phyloP scores from a whole-genome alignment of 2,113 vertebrate genomes.

The Burhinus oedicnemus region DNA sequence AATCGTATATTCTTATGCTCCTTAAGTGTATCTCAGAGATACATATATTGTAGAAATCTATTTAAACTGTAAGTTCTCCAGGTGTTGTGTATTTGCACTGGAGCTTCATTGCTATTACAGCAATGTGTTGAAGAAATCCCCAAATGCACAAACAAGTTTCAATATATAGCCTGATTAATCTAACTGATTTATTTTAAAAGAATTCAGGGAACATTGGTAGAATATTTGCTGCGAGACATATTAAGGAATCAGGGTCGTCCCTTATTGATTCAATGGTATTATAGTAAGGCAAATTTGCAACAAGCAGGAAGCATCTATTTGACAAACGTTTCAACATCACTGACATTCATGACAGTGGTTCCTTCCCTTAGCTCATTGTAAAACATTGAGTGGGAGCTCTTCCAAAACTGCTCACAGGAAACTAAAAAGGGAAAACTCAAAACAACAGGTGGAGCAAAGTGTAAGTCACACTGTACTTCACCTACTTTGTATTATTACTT shows the following conservation, averaged over 20 bases:
- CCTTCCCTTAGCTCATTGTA: background rate
- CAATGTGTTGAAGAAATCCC: background rate
- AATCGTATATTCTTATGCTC: background rate
- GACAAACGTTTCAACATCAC: background rate
- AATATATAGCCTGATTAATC: accelerated
- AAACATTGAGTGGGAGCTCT: background rate
- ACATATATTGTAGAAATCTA: background rate
- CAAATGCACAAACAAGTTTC: background rate
- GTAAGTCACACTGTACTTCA: background rate
- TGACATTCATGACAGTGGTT: background rate
- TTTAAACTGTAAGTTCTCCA: background rate
- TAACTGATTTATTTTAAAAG: background rate
- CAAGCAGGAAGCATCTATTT: background rate
- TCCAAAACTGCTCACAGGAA: background rate
- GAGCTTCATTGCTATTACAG: background rate
- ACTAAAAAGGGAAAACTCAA: background rate
- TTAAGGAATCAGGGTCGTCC: background rate
- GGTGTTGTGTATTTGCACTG: background rate
- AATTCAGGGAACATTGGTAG: background rate
- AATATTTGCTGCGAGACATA: background rate
- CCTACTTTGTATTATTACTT: background rate
- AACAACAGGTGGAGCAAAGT: background rate
- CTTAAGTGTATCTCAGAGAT: background rate
- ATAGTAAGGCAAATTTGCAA: background rate
- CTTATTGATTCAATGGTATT: background rate